phyloP scores from a whole-genome alignment of 2,113 vertebrate species.

The Pelusios castaneus region DNA sequence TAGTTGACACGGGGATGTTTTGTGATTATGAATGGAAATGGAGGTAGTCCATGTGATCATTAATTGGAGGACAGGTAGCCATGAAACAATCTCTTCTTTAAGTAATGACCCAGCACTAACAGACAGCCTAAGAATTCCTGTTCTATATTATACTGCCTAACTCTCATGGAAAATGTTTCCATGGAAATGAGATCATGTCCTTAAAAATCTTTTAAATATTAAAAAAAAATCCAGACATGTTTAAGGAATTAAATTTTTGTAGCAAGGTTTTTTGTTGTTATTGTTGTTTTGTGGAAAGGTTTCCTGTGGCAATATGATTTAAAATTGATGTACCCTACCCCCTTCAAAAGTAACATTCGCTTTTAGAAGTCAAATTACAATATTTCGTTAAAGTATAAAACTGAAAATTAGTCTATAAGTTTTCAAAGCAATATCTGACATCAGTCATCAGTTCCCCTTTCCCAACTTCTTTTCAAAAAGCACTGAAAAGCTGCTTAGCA shows the following conservation, averaged over 20 bases:
- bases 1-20: not conserved
- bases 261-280: not conserved
- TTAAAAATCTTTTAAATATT: conserved; percentile 18
- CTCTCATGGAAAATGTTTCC: conserved; percentile 22
- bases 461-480: conserved; percentile 25
- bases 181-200: conserved; percentile 40
- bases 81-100: not conserved
- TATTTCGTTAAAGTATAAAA: conserved; percentile 20
- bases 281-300: not conserved
- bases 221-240: conserved; percentile 21
- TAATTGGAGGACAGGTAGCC: not conserved
- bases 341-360: conserved; percentile 1
- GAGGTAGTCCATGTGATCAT: not conserved
- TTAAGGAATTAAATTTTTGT: not conserved
- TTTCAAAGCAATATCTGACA: not conserved
- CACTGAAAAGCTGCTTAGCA: not conserved
- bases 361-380: conserved; percentile 26
- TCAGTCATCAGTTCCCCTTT: conserved; percentile 16
- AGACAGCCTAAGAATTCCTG: conserved; percentile 59
- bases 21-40: not conserved
- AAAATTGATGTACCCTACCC: conserved; percentile 31
- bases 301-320: conserved; percentile 40
- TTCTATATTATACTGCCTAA: conserved; percentile 52
- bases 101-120: conserved; percentile 56
- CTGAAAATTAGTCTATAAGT: not conserved